phyloP scores from a whole-genome alignment of 1,140 invertebrate species.

The Drosophila elegans region DNA sequence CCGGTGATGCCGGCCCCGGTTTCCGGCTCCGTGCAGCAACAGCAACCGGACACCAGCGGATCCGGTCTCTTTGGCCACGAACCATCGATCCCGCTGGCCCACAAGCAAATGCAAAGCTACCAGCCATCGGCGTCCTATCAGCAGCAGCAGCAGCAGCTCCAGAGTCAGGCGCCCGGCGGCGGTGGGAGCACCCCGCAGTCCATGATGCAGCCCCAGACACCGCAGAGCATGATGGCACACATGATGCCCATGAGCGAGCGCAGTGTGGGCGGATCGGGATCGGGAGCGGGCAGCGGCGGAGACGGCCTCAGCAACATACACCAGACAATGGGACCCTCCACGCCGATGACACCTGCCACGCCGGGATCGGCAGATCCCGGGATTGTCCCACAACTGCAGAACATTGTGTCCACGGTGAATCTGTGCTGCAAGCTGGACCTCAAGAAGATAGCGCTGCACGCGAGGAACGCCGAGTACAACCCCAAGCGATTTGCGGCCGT shows the following conservation, averaged over 20 bases:
- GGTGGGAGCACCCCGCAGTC: constrained; percentile 89
- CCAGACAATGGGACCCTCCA: constrained; percentile 90
- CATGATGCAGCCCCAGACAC: constrained; percentile 94
- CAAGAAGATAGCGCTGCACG: constrained; percentile 99
- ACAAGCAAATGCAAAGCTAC: constrained; percentile 88
- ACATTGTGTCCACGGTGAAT: constrained; percentile 99
- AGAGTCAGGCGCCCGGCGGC: constrained; percentile 85
- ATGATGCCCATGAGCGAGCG: constrained; percentile 89
- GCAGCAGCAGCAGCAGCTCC: constrained; percentile 40
- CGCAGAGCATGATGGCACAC: constrained; percentile 94
- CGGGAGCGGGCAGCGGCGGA: constrained; percentile 65
- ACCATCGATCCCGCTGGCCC: constrained; percentile 85
- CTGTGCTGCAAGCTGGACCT: constrained; percentile 97
- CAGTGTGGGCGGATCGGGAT: constrained; percentile 60
- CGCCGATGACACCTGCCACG: constrained; percentile 96
- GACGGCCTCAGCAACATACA: constrained; percentile 85
- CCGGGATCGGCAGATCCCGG: constrained; percentile 97
- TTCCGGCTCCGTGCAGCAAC: constrained; percentile 79
- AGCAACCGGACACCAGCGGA: constrained; percentile 56
- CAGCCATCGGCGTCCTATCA: constrained; percentile 61
- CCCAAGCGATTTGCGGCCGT: constrained; percentile 99
- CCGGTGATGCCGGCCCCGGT: constrained; percentile 30
- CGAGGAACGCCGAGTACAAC: constrained; percentile 99
- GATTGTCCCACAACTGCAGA: constrained; percentile 97
- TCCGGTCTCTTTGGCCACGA: constrained; percentile 65